Base-by-base conservation (phyloP, 2,888 invertebrate species). In the Metalampra italica region DNA sequence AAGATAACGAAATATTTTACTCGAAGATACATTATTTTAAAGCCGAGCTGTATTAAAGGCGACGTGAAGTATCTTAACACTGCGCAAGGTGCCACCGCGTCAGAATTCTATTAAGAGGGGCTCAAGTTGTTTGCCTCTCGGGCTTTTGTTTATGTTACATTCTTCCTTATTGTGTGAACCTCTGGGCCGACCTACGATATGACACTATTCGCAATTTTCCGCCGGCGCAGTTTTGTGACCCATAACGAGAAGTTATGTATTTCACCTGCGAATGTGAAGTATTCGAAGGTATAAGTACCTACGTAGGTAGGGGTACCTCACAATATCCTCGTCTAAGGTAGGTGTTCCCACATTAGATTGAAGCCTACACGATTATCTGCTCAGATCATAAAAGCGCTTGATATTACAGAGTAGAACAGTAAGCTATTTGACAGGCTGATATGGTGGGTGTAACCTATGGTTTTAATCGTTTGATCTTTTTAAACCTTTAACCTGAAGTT, bases 31-130 rank as follows among this genome's bases (percentile, higher is more conserved):
- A 39, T 39, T 39, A 39, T 13, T 39, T 39, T 39, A 3, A 15
- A 39, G 14, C 39, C 39, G 39, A 39, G 14, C 39, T 13, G 39
- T 46, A 57, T 52, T 58, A 56, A 53, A 61, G 64, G 60, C 62
- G 57, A 54, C 52, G 57, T 70, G 70, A 77, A 76, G 74, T 76
- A 76, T 77, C 72, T 77, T 73, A 68, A 65, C 75, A 58, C 62
- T 66, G 66, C 53, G 60, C 64, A 73, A 76, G 76, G 74, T 75
- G 71, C 32, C 60, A 64, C 60, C 60, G 65, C 66, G 75, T 77
- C 77, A 73, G 72, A 78, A 82, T 80, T 78, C 78, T 81, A 79
- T 82, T 81, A 79, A 76, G 76, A 74, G 71, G 69, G 75, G 72
- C 79, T 77, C 74, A 75, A 76, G 70, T 71, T 78, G 78, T 80